Base-by-base conservation (phyloP, 2,888 invertebrate genomes). In the Drosophila mimica region DNA sequence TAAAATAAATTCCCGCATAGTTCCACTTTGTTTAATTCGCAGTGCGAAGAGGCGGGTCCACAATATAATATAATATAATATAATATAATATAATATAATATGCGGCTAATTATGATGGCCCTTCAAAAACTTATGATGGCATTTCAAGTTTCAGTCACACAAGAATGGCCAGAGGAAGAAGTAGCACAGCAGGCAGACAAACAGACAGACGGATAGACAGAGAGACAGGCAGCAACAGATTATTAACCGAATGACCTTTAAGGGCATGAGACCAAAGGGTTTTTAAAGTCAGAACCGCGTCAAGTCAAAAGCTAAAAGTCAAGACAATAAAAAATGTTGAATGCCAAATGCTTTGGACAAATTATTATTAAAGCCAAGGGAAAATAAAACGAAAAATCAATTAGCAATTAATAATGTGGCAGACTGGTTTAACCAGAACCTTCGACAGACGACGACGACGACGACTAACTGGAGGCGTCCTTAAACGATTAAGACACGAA, bases 81-180 rank as follows among this genome's bases (percentile, higher is more conserved):
- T 76, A 63, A 67, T 20, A 46, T 25, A 46, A 20, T 20, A 38
- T 70, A 75, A 60, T 69, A 60, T 62, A 69, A 79, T 88, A 64
- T 76, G 82, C 70, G 69, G 83, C 73, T 89, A 89, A 84, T 84
- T 84, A 85, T 88, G 83, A 77, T 85, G 88, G 90, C 90, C 84
- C 90, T 89, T 84, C 69, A 56, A 62, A 69, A 74, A 83, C 59
- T 81, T 69, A 57, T 60, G 74, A 62, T 74, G 76, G 65, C 79
- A 73, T 76, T 76, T 76, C 57, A 61, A 51, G 17, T 15, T 46
- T 25, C 7, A 46, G 34, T 28, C 54, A 34, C 33, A 28, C n/a
- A 33, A 36, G 17, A 28, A 36, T 8, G 38, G 11, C 20, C 20
- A 17, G 20, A 61, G 31, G n/a, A 64, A 38, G 25, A 34, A 36